Conservation (phyloP, 1,140 invertebrate genomes). For the Papilio helenus region DNA sequence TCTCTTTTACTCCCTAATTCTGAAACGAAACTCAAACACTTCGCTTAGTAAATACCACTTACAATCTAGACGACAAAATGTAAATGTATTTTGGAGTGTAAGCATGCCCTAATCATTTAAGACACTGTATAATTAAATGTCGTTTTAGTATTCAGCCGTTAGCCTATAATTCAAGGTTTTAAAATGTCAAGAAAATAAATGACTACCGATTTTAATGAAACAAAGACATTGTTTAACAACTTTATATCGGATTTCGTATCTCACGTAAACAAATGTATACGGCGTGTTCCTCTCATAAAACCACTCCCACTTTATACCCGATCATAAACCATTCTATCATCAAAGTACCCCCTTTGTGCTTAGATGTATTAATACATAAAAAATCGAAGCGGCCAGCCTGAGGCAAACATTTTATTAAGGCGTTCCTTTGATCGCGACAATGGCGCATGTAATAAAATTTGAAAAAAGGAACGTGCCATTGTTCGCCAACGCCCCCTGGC, state of each 20-base stretch:
- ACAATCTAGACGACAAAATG: no score
- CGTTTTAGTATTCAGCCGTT: no score
- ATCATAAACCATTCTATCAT: conserved; percentile 30
- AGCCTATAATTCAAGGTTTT: background rate
- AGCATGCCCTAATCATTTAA: no score
- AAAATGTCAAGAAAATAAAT: background rate
- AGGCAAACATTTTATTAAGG: conserved; percentile 60
- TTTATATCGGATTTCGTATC: background rate
- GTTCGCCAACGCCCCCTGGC: conserved; percentile 48
- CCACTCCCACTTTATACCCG: conserved; percentile 1
- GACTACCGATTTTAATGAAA: background rate
- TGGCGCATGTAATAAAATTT: conserved; percentile 65
- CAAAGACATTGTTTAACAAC: conserved; percentile 6
- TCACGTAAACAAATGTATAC: conserved; percentile 27
- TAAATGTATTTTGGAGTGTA: no score
- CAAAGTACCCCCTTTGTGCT: conserved; percentile 43
- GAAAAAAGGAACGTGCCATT: conserved; percentile 59
- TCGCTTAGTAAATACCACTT: no score
- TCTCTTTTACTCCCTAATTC: no score
- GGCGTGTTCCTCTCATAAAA: background rate
- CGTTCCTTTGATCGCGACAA: conserved; percentile 62
- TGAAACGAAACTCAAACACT: no score
- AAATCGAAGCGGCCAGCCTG: conserved; percentile 49
- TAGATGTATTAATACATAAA: conserved; percentile 53
- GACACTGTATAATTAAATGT: no score